Percentiles rank a stretch among this genome's conserved stretches.
Evolutionary conservation across 1,140 invertebrate species (phyloP).

Genomic region (Pseudomyrmex flavicornis): DNA sequence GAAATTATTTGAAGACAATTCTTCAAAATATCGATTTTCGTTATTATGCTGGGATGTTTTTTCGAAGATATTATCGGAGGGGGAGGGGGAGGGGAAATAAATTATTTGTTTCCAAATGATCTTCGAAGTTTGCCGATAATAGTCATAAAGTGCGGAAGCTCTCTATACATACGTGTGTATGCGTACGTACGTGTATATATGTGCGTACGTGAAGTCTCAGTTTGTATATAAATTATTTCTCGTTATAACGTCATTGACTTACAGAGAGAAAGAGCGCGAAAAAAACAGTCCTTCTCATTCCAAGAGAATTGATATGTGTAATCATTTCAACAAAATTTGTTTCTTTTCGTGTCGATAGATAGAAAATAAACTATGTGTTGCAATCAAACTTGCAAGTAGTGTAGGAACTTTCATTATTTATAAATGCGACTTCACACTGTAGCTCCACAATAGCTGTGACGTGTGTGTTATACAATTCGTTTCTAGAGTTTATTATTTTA

Average conservation of each 20-base stretch:
- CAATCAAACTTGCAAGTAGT: slow-evolving; percentile 57
- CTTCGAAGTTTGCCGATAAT: too few species aligned
- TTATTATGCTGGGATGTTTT: too few species aligned
- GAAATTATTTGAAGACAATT: too few species aligned
- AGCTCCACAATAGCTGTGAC: not conserved
- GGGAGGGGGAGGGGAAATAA: too few species aligned
- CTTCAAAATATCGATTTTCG: too few species aligned
- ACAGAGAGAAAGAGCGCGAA: slow-evolving; percentile 11
- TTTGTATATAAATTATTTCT: slow-evolving; percentile 3
- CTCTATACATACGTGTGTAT: too few species aligned
- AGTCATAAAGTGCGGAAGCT: too few species aligned
- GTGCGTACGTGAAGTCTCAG: not conserved
- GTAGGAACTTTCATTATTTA: slow-evolving; percentile 72
- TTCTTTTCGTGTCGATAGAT: slow-evolving; percentile 20
- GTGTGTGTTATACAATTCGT: slow-evolving; percentile 51
- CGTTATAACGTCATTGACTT: not conserved
- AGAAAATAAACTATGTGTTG: slow-evolving; percentile 47
- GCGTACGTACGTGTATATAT: too few species aligned
- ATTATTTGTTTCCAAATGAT: too few species aligned
- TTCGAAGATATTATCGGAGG: too few species aligned
- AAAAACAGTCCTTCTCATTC: slow-evolving; percentile 23
- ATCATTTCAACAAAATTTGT: slow-evolving; percentile 59
- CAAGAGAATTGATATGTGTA: slow-evolving; percentile 19
- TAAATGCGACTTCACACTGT: slow-evolving; percentile 71
- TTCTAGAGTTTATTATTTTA: slow-evolving; percentile 59